Base-by-base conservation (phyloP, 2,888 invertebrate genomes). In the Platynereis dumerilii region DNA sequence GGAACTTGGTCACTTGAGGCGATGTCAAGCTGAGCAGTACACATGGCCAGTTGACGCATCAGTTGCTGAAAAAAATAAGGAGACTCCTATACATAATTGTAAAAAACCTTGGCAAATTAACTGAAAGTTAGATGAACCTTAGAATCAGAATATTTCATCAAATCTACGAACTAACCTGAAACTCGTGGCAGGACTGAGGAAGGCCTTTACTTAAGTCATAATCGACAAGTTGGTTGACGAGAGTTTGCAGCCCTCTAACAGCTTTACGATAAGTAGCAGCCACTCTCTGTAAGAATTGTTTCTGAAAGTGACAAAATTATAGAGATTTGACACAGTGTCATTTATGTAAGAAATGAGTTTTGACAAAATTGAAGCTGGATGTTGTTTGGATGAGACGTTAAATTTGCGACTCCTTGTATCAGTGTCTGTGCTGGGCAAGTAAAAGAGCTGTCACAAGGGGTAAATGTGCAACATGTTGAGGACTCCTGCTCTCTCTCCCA, bases 161-260 rank as follows among this genome's bases (percentile, higher is more conserved):
- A 7, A 12, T 34, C 34, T 34, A 5, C 12, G 5, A 34, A 34
- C 34, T 34, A 34, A 34, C 34, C 34, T 34, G 34, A 58, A 80
- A 66, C 62, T 80, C 80, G 45, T 73, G 72, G 71, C 76, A 80
- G 29, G 72, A 70, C 15, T 74, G 60, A 1, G 81, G 80, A 2
- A 80, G 72, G 27, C 79, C 78, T 42, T 67, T 60, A 7, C 69
- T 68, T n/a, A 78, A 66, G 54, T 61, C 62, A 17, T 26, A 42
- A 39, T 72, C 70, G 5, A 79, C 76, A 5, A 81, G 71, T 57
- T 77, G 74, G 42, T 71, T 74, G 1, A 78, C 75, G 60, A 79
- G 78, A n/a, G 75, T 69, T 69, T 80, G 79, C n/a, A 81, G 74
- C 0, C 78, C 75, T 56, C 78, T 66, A n/a, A 77, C 75, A 3